Conservation (phyloP, 2,113 vertebrate species). For the Marcusenius ussheri region DNA sequence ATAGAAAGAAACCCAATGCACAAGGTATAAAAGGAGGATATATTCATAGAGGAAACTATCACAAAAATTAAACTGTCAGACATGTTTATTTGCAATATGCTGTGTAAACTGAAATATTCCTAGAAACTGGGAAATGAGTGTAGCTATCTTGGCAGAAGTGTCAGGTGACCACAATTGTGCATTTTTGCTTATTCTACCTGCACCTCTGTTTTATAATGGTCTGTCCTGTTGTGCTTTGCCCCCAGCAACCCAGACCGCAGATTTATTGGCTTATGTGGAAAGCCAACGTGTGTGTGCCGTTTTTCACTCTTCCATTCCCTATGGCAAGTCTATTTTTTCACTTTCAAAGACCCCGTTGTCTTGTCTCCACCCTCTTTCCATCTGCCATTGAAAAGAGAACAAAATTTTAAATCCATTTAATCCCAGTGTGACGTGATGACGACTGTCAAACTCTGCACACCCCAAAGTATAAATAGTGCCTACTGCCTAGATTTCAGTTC, state of each 20-base stretch:
- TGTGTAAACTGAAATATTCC: not conserved
- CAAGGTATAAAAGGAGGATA: not conserved
- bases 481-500: not conserved
- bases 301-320: not conserved
- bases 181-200: not conserved
- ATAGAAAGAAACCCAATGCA: not conserved
- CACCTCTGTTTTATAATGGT: not conserved
- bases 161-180: not conserved
- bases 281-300: not conserved
- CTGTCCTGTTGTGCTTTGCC: not conserved
- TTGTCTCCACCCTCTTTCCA: not conserved
- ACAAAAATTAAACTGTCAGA: not conserved
- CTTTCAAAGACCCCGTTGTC: not conserved
- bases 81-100: not conserved
- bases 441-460: not conserved
- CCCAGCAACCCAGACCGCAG: not conserved
- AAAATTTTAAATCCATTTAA: not conserved
- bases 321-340: not conserved
- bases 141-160: not conserved
- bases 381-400: not conserved
- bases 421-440: not conserved
- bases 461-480: not conserved
- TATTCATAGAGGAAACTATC: not conserved
- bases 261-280: not conserved
- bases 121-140: not conserved